Evolutionary conservation across 2,113 vertebrate genomes (phyloP), one percentile per base, ranked within the genome.

Genomic region (Tenebrosternarchus preto): DNA sequence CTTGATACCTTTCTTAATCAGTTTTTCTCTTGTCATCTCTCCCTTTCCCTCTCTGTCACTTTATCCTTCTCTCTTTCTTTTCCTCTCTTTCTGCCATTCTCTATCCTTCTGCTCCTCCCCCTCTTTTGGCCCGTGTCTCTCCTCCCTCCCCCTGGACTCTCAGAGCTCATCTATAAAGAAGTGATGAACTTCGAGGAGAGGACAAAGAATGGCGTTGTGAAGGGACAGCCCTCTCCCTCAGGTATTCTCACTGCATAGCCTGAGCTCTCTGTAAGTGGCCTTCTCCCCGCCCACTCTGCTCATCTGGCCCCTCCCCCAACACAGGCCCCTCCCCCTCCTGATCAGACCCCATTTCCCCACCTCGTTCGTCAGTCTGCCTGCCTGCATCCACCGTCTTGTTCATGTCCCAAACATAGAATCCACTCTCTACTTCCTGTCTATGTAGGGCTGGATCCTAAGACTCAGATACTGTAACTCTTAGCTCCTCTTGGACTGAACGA

Each of bases 131-230:
- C 2, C 57, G 20, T 11, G n/a, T 1, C 1, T 3, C 50, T 73
- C 33, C 22, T 31, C 77, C n/a, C n/a, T 50, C 43, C 43, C 3
- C 43, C 43, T 50, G 43, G 43, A 15, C 74, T 89, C 87, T 8
- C 91, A 99, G 98, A 98, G 92, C 93, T 99, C 80, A 99, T 99
- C 93, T 99, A 99, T 92, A 99, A 99, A 93, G 98, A 99, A 93
- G 98, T 99, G 90, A 99, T 98, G 97, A 98, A 95, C 92, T 99
- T 97, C 77, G 98, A 99, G 95, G 97, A 99, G 92, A 97, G 96
- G 90, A 98, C 95, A 88, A 99, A 99, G 95, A 99, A 99, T 76
- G 97, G 98, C 0, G 98, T 99, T 88, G 97, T 99, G 90, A 99
- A 99, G 96, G 97, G 98, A 92, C 98, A 99, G 68, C 98, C 98